Conservation (phyloP, 2,888 invertebrate genomes). For the Troilus luridus region DNA sequence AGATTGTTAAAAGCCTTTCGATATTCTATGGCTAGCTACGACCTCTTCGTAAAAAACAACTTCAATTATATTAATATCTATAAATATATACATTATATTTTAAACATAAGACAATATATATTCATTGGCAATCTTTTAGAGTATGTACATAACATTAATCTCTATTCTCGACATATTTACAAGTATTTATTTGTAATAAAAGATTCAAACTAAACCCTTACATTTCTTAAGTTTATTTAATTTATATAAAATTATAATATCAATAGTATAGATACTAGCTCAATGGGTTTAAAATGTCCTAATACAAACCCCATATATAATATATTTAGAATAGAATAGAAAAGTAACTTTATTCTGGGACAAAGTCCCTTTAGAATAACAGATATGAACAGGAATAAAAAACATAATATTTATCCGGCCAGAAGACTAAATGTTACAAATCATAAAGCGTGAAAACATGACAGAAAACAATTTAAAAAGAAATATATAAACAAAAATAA, state of each 20-base stretch:
- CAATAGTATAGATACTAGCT: conserved; percentile 52
- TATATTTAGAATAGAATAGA: too few relatives aligned
- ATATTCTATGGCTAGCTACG: conserved; percentile 58
- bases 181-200: conserved; percentile 56
- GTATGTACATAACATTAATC: conserved; percentile 60
- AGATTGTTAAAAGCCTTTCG: conserved; percentile 57
- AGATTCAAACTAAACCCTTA: conserved; percentile 57
- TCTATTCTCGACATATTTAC: conserved; percentile 56
- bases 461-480: too few relatives aligned
- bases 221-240: conserved; percentile 43
- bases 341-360: too few relatives aligned
- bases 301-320: conserved; percentile 46
- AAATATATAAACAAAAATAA: too few relatives aligned
- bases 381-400: too few relatives aligned
- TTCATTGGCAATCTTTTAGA: conserved; percentile 52
- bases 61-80: conserved; percentile 52
- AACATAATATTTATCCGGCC: too few relatives aligned
- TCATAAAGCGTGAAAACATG: too few relatives aligned
- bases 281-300: conserved; percentile 54
- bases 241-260: conserved; percentile 60
- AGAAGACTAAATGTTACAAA: too few relatives aligned
- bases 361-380: too few relatives aligned
- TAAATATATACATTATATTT: conserved; percentile 58
- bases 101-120: conserved; percentile 57
- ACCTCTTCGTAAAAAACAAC: conserved; percentile 57